Base-by-base conservation (phyloP, 2,113 vertebrate species). In the Diphyllodes magnificus region DNA sequence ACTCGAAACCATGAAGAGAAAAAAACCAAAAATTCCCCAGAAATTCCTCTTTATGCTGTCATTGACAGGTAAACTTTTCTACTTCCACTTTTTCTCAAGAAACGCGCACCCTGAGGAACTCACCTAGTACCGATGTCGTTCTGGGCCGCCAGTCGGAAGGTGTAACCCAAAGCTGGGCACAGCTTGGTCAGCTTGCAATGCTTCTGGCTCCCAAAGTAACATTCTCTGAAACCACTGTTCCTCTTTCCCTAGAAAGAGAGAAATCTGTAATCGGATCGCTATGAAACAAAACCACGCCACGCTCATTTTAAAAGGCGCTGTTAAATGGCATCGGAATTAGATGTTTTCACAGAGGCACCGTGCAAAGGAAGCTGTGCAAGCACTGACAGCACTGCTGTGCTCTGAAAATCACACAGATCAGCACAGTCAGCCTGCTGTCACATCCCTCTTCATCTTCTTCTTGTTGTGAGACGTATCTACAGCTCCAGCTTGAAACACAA, bases 111-210 rank as follows among this genome's bases (percentile, higher is more conserved):
- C 57, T 27, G 54, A 30, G 59, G 2, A 13, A 20, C 90, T 70
- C 97, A 99, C 99, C 99, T 99, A 68, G 98, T 98, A 96, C 99
- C 99, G 1, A 99, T 97, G 96, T 99, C 99, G 31, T 99, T 99
- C 94, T 98, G 98, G 25, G 99, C 99, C 5, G 99, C 99, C 94
- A 99, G 96, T 56, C 99, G 98, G 98, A 99, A 99, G 3, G 99
- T 99, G 97, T 99, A 99, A 37, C 98, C 98, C 91, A 98, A 97
- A 59, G 99, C 99, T 0, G 99, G 99, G 92, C 98, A 99, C n/a
- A 99, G 98, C 76, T 99, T 98, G 7, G 98, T 98, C 95, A 99
- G 51, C 93, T 99, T 99, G 98, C 97, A 99, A 96, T 99, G 99
- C 97, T 99, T 98, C 97, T 99, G 99, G 98, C 97, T 99, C 71